Percentiles rank a stretch among this genome's conserved stretches.
These are phyloP conservation scores for Synanthedon vespiformis DNA, from an alignment of 2,888 invertebrate genomes.

Conservation along the genomic window DNA sequence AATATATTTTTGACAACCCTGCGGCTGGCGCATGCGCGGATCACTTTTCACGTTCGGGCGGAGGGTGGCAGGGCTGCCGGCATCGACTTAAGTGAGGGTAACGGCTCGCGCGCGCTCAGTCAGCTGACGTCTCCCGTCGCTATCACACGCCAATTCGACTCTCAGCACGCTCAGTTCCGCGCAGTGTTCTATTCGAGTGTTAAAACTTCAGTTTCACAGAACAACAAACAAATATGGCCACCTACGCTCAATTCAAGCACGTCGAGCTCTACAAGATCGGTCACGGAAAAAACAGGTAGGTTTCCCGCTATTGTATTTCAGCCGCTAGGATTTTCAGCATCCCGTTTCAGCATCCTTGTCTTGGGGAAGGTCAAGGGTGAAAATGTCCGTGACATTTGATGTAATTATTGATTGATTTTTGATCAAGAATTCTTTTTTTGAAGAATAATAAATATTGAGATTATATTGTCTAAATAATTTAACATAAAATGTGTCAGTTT, in stretches of 20 bases:
- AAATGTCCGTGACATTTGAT: neutral
- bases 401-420: no score
- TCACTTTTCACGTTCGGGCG: slow-evolving; percentile 49
- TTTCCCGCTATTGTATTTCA: slow-evolving; percentile 9
- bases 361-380: slow-evolving; percentile 21
- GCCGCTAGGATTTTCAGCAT: neutral
- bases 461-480: no score
- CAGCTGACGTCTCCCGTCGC: slow-evolving; percentile 55
- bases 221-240: slow-evolving; percentile 75
- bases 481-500: no score
- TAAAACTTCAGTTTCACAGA: slow-evolving; percentile 23
- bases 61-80: slow-evolving; percentile 37
- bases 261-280: slow-evolving; percentile 95
- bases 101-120: slow-evolving; percentile 60
- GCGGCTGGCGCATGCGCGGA: slow-evolving; percentile 39
- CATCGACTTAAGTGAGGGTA: slow-evolving; percentile 64
- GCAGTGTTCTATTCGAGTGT: slow-evolving; percentile 28
- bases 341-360: slow-evolving; percentile 18
- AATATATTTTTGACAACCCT: neutral
- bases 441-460: no score
- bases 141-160: slow-evolving; percentile 27
- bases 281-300: slow-evolving; percentile 91
- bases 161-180: slow-evolving; percentile 22
- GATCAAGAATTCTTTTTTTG: no score
- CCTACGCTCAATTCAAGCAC: slow-evolving; percentile 93